Base-by-base conservation (phyloP, 92 coral and sea anemone species). In the Palythoa caribaeorum region DNA sequence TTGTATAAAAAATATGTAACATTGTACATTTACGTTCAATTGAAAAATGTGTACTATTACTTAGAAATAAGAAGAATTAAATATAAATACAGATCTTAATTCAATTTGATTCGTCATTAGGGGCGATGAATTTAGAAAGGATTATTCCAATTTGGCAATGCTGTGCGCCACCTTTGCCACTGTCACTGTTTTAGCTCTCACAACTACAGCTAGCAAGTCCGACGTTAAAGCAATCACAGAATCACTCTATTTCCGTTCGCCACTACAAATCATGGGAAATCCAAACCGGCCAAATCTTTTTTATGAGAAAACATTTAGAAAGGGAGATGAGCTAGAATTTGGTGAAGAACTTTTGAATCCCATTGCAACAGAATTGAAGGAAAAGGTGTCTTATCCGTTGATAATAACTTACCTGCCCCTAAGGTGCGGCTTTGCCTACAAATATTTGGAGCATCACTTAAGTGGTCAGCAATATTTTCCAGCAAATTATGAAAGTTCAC, bases 51-150 rank as follows among this genome's bases (percentile, higher is more conserved):
- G 60, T 54, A 54, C 6, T 54, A 54, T 54, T 12, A 9, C 60
- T 54, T 1, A 54, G 16, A 54, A 54, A 54, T 40, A 40, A 5
- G 47, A 0, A 40, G 47, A 40, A 40, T 40, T 40, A 40, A 40
- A 40, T 40, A 40, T 54, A 54, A 54, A 54, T 51, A 54, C 60
- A 54, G 60, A 54, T 54, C 60, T 54, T 5, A 54, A 54, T 54
- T 54, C 60, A 54, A 54, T 54, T 54, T 54, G 9, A 54, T 54
- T 54, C 16, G 60, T 54, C 60, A 44, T 37, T 54, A 91, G 93
- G 91, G 89, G 93, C 76, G 83, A 38, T 68, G 92, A 91, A 28
- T 91, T 91, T 85, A 72, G 94, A 50, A 91, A 83, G 74, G 91
- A 84, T 57, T 91, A 83, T 74, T 59, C 89, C 38, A 71, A 71